Conservation (phyloP, 2,797 vertebrate genomes). For the Cuculus canorus region DNA sequence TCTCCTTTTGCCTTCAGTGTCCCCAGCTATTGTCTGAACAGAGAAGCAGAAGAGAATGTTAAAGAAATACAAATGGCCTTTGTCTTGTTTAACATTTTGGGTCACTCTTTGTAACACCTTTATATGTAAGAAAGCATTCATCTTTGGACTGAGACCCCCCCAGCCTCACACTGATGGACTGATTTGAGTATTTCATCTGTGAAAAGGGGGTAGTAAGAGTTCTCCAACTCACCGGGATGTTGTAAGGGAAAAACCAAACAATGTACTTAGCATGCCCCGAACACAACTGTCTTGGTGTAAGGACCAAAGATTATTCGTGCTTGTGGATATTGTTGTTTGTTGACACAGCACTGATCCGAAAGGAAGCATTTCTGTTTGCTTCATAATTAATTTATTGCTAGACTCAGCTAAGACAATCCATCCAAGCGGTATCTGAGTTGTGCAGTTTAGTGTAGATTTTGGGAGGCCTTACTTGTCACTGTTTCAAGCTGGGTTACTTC, state of each 20-base stretch:
- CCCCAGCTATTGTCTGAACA: not conserved
- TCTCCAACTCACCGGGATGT: not conserved
- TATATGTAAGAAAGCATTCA: not conserved
- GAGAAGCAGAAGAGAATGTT: not conserved
- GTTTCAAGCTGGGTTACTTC: slow-evolving; percentile 29
- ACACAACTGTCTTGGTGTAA: not conserved
- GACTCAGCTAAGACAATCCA: not conserved
- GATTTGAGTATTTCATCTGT: not conserved
- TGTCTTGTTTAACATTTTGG: not conserved
- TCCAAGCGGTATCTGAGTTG: slow-evolving; percentile 3
- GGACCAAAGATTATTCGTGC: not conserved
- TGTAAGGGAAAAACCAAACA: not conserved
- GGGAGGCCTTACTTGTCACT: not conserved
- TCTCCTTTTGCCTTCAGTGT: not conserved
- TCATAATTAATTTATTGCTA: not conserved
- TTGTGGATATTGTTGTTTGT: not conserved
- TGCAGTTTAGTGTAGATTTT: slow-evolving; percentile 9
- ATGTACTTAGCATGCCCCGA: not conserved
- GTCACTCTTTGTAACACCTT: not conserved
- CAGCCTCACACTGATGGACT: not conserved
- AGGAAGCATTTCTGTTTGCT: not conserved
- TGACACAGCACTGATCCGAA: not conserved
- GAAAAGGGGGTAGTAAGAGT: not conserved
- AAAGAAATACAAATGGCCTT: not conserved
- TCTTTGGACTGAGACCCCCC: rapidly evolving